Conservation (phyloP, 2,888 invertebrate genomes). For the Itoplectis maculator region DNA sequence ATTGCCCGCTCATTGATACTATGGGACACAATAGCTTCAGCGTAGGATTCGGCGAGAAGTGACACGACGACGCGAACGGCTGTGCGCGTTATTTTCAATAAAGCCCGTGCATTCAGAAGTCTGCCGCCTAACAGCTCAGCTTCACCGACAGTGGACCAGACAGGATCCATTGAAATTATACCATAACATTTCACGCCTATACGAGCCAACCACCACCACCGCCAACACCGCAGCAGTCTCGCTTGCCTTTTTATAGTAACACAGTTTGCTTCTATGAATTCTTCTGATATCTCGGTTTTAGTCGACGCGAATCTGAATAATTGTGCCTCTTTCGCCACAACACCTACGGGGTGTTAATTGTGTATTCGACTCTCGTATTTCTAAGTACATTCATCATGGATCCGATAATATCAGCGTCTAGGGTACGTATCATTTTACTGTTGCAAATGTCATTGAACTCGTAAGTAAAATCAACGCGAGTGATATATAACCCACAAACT, state of each 20-base stretch:
- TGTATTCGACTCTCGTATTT: neutral
- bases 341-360: too few species aligned
- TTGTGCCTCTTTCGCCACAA: too few species aligned
- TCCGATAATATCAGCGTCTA: too few species aligned
- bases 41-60: slow-evolving; percentile 63
- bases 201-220: neutral
- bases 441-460: neutral
- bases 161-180: slow-evolving; percentile 59
- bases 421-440: neutral
- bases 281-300: slow-evolving; percentile 18
- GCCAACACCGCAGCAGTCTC: neutral
- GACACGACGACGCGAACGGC: slow-evolving; percentile 52
- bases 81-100: slow-evolving; percentile 54
- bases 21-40: slow-evolving; percentile 51
- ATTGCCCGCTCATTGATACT: slow-evolving; percentile 52
- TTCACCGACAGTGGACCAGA: slow-evolving; percentile 48
- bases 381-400: too few species aligned
- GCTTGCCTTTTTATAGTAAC: slow-evolving; percentile 20
- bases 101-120: slow-evolving; percentile 39
- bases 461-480: too few species aligned
- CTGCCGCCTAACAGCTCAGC: slow-evolving; percentile 17
- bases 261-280: slow-evolving; percentile 7
- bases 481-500: neutral
- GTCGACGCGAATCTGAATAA: slow-evolving; percentile 29
- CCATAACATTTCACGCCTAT: slow-evolving; percentile 10